Evolutionary conservation across 2,113 vertebrate species (phyloP).

Genomic region (Ascaphus truei): DNA sequence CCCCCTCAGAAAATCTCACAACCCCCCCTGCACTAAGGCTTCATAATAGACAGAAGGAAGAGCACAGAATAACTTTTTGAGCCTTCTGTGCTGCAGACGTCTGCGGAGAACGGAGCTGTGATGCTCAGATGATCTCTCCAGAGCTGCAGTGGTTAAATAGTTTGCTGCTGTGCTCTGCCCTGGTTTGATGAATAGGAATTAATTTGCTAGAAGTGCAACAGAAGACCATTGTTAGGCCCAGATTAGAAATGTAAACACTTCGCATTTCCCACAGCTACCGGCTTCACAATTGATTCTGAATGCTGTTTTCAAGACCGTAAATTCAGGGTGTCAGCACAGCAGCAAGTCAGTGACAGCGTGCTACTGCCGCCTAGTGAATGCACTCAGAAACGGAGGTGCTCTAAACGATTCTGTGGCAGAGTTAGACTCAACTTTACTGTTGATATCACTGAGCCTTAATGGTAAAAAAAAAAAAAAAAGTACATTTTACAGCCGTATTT

Average conservation of each 20-base stretch:
- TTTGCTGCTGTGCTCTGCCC: conserved; percentile 44
- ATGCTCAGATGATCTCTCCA: conserved; percentile 13
- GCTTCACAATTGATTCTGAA: conserved; percentile 49
- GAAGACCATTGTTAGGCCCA: conserved; percentile 48
- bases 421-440: too few species aligned
- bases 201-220: conserved; percentile 45
- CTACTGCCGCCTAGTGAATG: conserved; percentile 63
- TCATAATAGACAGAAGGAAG: neutral
- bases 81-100: neutral
- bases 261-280: conserved; percentile 47
- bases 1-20: too few species aligned
- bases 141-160: conserved; percentile 28
- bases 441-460: too few species aligned
- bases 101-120: conserved; percentile 6
- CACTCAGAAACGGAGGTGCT: neutral
- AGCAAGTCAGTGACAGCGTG: conserved; percentile 42
- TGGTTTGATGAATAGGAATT: conserved; percentile 49
- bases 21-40: neutral
- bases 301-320: conserved; percentile 36
- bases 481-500: too few species aligned
- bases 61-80: conserved; percentile 20
- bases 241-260: conserved; percentile 61
- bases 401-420: too few species aligned
- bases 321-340: conserved; percentile 4
- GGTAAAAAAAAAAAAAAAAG: too few species aligned